A percentile compares a stretch with the other conserved stretches of the same genome.
Conservation (phyloP, 2,113 vertebrate species). For the Macrotis lagotis region DNA sequence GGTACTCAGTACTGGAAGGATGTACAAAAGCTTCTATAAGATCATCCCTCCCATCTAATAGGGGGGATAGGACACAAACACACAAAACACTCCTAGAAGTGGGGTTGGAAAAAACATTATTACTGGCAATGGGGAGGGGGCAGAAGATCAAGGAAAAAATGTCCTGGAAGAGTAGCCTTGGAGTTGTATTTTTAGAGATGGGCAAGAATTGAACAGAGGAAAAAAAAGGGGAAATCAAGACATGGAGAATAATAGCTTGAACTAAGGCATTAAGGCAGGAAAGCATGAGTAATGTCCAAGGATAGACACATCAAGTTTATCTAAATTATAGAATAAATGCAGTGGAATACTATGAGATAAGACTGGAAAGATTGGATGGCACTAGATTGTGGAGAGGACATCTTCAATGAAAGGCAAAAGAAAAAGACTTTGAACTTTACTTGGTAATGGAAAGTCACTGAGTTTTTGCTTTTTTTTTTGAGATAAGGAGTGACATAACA, state of each 20-base stretch:
- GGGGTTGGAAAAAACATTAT: background rate
- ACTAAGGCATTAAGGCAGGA: background rate
- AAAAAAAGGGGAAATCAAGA: fast-evolving
- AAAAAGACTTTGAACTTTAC: background rate
- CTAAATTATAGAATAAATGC: background rate
- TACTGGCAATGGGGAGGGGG: background rate
- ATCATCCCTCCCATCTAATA: background rate
- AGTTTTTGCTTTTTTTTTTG: no score
- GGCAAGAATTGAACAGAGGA: fast-evolving
- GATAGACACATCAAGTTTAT: background rate
- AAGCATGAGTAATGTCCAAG: background rate
- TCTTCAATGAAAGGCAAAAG: background rate
- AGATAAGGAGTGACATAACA: background rate
- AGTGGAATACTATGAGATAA: background rate
- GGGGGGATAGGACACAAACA: background rate
- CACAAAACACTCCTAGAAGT: background rate
- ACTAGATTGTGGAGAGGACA: background rate
- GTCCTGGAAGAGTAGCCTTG: background rate
- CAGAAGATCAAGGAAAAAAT: background rate
- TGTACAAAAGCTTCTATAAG: background rate
- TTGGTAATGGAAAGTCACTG: background rate
- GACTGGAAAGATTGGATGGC: background rate
- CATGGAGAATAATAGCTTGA: no score
- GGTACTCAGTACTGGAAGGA: background rate
- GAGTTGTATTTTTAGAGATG: no score